These are phyloP conservation scores for Campylomormyrus numenius DNA, from an alignment of 2,113 vertebrate genomes.

Conservation along the genomic window DNA sequence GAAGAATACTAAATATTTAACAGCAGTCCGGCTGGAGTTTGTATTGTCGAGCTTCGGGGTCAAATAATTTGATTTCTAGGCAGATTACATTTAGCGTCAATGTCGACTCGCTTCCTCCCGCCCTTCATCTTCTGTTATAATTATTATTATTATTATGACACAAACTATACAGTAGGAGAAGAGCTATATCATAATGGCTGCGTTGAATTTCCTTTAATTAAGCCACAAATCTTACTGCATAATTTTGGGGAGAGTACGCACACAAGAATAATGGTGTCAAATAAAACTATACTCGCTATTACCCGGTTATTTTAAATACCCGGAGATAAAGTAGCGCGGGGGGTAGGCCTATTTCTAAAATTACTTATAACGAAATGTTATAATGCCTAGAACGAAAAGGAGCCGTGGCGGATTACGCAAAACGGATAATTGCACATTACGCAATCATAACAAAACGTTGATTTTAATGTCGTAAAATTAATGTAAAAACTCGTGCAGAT, in stretches of 20 bases:
- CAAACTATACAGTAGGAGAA: conserved; percentile 29
- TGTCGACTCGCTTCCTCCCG: conserved; percentile 55
- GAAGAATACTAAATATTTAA: conserved; percentile 89
- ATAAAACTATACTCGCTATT: not conserved
- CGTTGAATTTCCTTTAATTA: conserved; percentile 56
- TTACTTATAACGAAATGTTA: not conserved
- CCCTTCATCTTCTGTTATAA: conserved; percentile 27
- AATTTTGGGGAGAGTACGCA: not conserved
- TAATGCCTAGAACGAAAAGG: conserved; percentile 29
- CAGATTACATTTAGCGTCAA: conserved; percentile 88
- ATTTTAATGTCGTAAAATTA: conserved; percentile 39
- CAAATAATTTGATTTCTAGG: conserved; percentile 95
- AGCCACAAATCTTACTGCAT: conserved; percentile 28
- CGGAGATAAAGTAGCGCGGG: not conserved
- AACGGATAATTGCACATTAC: conserved; percentile 18
- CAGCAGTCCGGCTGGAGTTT: conserved; percentile 81
- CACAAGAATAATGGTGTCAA: not conserved
- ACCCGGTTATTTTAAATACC: not conserved
- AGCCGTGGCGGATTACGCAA: conserved; percentile 1
- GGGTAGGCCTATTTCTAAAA: not conserved
- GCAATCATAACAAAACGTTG: conserved; percentile 35
- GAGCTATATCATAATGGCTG: conserved; percentile 44
- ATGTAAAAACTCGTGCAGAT: conserved; percentile 15
- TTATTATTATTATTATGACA: not conserved
- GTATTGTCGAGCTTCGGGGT: conserved; percentile 77